phyloP scores from a whole-genome alignment of 2,797 vertebrate genomes.

The Ceyx erithaca region DNA sequence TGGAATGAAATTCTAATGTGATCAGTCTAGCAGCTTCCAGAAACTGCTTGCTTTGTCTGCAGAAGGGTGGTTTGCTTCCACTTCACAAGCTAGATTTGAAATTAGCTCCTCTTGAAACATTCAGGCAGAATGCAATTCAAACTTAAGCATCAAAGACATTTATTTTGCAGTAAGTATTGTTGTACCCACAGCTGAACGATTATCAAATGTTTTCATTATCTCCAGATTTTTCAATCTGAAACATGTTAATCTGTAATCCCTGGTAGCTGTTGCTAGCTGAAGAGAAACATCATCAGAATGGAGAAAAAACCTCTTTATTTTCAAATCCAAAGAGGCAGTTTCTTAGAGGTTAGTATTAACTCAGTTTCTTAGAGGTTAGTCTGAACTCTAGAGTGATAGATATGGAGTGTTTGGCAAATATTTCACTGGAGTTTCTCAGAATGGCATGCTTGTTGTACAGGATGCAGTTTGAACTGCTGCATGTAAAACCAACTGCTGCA shows the following conservation, averaged over 20 bases:
- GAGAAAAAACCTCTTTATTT: not conserved
- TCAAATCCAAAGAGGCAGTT: not conserved
- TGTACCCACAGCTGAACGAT: not conserved
- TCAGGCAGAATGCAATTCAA: conserved; percentile 24
- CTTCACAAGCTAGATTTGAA: not conserved
- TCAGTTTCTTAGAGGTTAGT: not conserved
- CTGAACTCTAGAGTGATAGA: not conserved
- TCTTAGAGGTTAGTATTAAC: not conserved
- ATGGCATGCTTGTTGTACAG: not conserved
- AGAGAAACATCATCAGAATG: not conserved
- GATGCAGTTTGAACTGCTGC: not conserved
- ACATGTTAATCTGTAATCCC: conserved; percentile 38
- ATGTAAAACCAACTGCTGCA: not conserved
- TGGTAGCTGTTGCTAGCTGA: not conserved
- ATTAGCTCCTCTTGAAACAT: conserved; percentile 8
- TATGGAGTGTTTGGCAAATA: not conserved
- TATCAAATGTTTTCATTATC: not conserved
- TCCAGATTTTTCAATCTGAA: conserved; percentile 15
- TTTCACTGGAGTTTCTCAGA: not conserved
- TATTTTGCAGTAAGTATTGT: not conserved
- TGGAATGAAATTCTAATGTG: not conserved
- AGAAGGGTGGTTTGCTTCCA: not conserved
- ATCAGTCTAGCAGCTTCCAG: conserved; percentile 17
- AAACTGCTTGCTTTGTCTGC: not conserved
- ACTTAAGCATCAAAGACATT: not conserved